Evolutionary conservation across 92 coral and sea anemone species (phyloP), one percentile per base, ranked within the genome.

Genomic region (Palythoa grandiflora): DNA sequence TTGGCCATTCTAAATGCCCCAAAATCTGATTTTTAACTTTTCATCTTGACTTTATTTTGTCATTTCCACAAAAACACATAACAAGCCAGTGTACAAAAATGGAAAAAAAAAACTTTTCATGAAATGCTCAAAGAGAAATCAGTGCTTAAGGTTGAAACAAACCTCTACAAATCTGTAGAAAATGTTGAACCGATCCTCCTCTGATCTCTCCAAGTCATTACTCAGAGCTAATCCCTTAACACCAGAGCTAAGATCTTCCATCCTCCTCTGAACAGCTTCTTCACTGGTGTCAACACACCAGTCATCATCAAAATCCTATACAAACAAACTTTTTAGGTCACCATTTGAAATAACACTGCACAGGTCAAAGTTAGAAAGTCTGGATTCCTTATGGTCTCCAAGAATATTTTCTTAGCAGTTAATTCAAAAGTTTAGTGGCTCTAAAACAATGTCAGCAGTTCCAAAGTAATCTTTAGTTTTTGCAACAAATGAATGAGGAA

Each of bases 201-300:
- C 94, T 10, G 99, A 87, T 57, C 92, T 88, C 90, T 97, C 98
- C 55, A 92, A 80, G 39, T 97, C 99, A 47, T 94, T 94, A 65
- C 89, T 93, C 91, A 95, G 86, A 75, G 99, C 94, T 88, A 97
- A 55, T 39, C 98, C 98, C 87, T 94, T 94, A 87, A 94, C 95
- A 11, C 99, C 95, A 47, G 96, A 89, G 11, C 96, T 91, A 47
- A 97, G 90, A 70, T 93, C 93, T 38, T 94, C 93, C 98, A 97
- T 88, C 72, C 99, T 89, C 60, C 73, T 84, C 73, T 92, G 93
- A 55, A 97, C 99, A 36, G 99, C 99, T 39, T 94, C 98, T 9
- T 95, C 98, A 83, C 98, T 97, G 4, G 99, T 97, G 83, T 97
- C 99, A 19, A 93, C 99, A 88, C 96, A 90, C 99, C 99, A 97